Evolutionary conservation across 2,888 invertebrate species (phyloP).

Genomic region (Macrophya annulata): DNA sequence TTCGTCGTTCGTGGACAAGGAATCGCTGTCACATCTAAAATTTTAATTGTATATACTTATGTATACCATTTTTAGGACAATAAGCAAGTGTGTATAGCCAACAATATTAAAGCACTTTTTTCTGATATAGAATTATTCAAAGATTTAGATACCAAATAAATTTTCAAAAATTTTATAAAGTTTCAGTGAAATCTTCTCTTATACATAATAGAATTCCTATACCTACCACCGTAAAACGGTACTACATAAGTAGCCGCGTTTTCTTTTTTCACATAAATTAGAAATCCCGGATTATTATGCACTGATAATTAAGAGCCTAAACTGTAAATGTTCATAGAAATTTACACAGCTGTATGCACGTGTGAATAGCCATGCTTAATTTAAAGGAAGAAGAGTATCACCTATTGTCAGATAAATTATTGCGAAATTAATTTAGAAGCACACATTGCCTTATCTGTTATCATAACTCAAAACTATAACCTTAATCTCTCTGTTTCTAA

Average conservation of each 20-base stretch:
- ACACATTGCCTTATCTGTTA: background rate
- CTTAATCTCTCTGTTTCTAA: background rate
- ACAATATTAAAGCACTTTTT: background rate
- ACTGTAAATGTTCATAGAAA: background rate
- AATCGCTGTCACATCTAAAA: background rate
- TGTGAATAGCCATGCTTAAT: background rate
- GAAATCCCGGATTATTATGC: background rate
- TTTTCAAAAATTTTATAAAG: background rate
- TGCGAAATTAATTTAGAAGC: background rate
- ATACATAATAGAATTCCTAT: background rate
- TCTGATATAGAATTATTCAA: background rate
- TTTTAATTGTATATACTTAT: background rate
- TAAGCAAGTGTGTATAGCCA: background rate
- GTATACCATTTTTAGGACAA: background rate
- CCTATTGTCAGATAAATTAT: background rate
- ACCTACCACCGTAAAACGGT: background rate
- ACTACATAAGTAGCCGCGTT: background rate
- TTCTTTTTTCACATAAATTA: background rate
- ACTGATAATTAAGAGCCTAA: background rate
- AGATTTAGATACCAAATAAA: background rate
- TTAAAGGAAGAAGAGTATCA: background rate
- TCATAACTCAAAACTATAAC: background rate
- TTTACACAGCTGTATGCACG: background rate
- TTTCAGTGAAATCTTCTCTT: background rate
- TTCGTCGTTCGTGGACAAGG: background rate